Evolutionary conservation across 2,113 vertebrate species (phyloP).

Genomic region (Tetraodon nigroviridis): DNA sequence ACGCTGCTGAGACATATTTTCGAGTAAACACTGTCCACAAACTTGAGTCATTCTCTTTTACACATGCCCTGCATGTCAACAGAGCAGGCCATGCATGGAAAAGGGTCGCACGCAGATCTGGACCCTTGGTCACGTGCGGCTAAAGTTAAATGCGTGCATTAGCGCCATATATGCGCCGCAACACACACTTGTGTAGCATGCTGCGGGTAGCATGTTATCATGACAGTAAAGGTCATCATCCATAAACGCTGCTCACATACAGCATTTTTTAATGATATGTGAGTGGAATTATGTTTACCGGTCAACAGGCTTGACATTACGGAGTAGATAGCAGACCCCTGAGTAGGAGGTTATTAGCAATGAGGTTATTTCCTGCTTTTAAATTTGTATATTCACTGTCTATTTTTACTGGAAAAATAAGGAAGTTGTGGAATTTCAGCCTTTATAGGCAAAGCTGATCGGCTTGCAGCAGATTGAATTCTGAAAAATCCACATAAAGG

Average conservation of each 20-base stretch:
- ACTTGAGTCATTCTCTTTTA: conserved; percentile 29
- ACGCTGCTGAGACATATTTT: conserved; percentile 23
- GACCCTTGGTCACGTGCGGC: conserved; percentile 11
- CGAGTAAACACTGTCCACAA: conserved; percentile 27
- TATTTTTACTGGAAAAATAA: not conserved
- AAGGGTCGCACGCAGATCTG: conserved; percentile 34
- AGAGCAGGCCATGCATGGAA: conserved; percentile 23
- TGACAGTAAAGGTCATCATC: conserved; percentile 53
- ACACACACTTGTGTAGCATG: not conserved
- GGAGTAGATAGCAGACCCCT: not conserved
- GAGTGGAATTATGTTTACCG: conserved; percentile 18
- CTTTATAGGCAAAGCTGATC: not conserved
- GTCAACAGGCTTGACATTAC: conserved; percentile 32
- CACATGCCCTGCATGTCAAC: conserved; percentile 24
- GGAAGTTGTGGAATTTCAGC: not conserved
- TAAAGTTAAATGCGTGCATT: conserved; percentile 20
- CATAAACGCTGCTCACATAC: conserved; percentile 36
- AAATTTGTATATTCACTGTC: not conserved
- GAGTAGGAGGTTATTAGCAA: conserved; percentile 10
- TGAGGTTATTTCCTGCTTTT: conserved; percentile 12
- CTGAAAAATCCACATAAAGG: not conserved
- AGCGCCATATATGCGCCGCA: conserved; percentile 5
- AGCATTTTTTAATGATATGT: conserved; percentile 44
- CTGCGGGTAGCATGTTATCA: conserved; percentile 14
- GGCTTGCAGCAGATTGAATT: not conserved